Conservation (phyloP, 2,113 vertebrate species). For the Triplophysa rosa region DNA sequence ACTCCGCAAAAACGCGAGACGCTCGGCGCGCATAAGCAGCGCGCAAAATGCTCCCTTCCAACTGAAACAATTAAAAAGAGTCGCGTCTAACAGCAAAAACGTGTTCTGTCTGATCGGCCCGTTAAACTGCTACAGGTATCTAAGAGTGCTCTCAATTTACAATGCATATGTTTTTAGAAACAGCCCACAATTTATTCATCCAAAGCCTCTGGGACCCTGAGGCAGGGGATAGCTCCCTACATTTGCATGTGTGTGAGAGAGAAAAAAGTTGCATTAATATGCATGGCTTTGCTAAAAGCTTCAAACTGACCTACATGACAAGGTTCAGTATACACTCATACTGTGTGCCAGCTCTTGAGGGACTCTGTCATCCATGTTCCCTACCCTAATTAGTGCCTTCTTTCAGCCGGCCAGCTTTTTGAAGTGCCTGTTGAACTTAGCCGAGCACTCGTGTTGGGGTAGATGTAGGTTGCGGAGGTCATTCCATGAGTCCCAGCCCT, state of each 20-base stretch:
- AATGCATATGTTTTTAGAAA: conserved; percentile 76
- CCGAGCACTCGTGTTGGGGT: conserved; percentile 53
- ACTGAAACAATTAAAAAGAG: too few species aligned
- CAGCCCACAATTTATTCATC: conserved; percentile 65
- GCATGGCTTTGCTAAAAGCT: conserved; percentile 73
- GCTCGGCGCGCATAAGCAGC: too few species aligned
- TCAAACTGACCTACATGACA: conserved; percentile 75
- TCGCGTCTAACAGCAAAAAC: too few species aligned
- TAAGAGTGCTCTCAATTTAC: conserved; percentile 70
- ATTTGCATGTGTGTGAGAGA: conserved; percentile 9
- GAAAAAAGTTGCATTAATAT: conserved; percentile 66
- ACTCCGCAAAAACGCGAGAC: too few species aligned
- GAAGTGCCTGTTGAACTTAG: conserved; percentile 56
- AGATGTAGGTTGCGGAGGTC: conserved; percentile 54
- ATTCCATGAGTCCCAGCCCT: conserved; percentile 53
- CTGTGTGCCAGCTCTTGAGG: conserved; percentile 66
- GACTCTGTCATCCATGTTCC: conserved; percentile 59
- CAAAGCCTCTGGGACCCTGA: conserved; percentile 54
- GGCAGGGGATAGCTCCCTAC: conserved; percentile 50
- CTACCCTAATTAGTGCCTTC: conserved; percentile 69
- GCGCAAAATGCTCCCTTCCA: too few species aligned
- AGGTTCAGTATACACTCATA: conserved; percentile 71
- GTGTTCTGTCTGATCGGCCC: neutral
- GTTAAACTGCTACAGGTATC: conserved; percentile 54
- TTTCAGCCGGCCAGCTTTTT: conserved; percentile 47